phyloP scores from a whole-genome alignment of 2,888 invertebrate species.

The Atrina japonica region DNA sequence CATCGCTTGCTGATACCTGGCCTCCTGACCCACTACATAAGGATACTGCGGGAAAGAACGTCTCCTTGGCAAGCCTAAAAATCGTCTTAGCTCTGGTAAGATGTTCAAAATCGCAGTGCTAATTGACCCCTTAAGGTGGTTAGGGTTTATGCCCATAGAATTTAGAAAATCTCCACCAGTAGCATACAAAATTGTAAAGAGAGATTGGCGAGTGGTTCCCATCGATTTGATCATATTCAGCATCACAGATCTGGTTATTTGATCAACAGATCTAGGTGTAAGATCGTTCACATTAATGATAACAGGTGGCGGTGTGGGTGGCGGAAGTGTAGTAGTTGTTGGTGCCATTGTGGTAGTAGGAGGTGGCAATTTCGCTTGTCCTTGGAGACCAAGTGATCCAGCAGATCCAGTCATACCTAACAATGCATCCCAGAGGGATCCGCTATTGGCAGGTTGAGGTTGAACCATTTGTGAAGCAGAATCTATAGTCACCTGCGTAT shows the following conservation, averaged over 20 bases:
- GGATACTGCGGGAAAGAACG: slow-evolving; percentile 7
- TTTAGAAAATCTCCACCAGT: slow-evolving; percentile 32
- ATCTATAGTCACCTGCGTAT: too few relatives aligned
- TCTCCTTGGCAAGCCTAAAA: slow-evolving; percentile 31
- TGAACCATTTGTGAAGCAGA: background rate
- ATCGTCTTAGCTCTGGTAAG: slow-evolving; percentile 33
- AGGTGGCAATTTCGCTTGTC: background rate
- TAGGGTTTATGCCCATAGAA: slow-evolving; percentile 39
- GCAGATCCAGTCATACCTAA: background rate
- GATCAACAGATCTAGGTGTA: slow-evolving; percentile 30
- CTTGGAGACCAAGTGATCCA: background rate
- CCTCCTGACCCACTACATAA: slow-evolving; percentile 3
- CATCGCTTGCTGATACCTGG: background rate
- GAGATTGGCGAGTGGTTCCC: slow-evolving; percentile 27
- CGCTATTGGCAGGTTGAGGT: background rate
- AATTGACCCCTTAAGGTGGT: slow-evolving; percentile 25
- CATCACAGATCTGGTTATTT: slow-evolving; percentile 22
- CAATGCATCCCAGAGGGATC: background rate
- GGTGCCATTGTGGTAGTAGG: slow-evolving; percentile 12
- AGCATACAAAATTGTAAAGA: slow-evolving; percentile 35
- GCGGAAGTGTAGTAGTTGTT: slow-evolving; percentile 14
- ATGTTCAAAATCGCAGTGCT: slow-evolving; percentile 36
- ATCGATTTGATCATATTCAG: slow-evolving; percentile 33
- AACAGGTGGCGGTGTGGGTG: slow-evolving; percentile 22
- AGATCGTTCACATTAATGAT: slow-evolving; percentile 29